These are phyloP conservation scores for Calosoma granatense DNA, from an alignment of 1,140 invertebrate species.

Conservation along the genomic window DNA sequence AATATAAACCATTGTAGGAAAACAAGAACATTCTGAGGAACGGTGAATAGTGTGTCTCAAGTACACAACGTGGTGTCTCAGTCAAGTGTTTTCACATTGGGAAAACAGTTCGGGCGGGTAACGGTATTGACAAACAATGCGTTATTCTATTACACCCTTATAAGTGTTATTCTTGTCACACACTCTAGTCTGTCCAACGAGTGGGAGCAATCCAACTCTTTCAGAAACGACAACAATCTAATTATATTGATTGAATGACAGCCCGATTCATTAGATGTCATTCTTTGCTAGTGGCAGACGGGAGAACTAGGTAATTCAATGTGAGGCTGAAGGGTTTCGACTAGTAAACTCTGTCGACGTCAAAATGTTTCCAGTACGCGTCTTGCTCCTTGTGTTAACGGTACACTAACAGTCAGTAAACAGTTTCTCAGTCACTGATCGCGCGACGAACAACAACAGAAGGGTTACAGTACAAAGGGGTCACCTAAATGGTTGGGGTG, in stretches of 20 bases:
- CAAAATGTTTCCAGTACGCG: background rate
- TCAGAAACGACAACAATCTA: slow-evolving; percentile 29
- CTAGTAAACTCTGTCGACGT: background rate
- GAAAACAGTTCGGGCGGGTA: background rate
- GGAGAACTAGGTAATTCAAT: background rate
- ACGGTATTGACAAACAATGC: background rate
- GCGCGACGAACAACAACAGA: background rate
- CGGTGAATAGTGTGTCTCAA: too few species aligned
- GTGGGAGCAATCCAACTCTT: slow-evolving; percentile 24
- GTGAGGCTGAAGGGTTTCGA: background rate
- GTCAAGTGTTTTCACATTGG: background rate
- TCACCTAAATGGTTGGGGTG: slow-evolving; percentile 1
- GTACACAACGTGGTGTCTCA: background rate
- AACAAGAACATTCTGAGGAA: too few species aligned
- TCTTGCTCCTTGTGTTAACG: background rate
- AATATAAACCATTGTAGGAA: too few species aligned
- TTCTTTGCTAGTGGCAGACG: slow-evolving; percentile 22
- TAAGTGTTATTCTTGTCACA: slow-evolving; percentile 31
- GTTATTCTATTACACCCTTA: slow-evolving; percentile 31
- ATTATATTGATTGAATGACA: slow-evolving; percentile 38
- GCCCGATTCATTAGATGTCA: slow-evolving; percentile 36
- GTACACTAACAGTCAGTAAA: background rate
- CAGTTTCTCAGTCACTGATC: background rate
- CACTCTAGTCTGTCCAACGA: background rate
- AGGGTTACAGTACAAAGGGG: slow-evolving; percentile 4